Evolutionary conservation across 2,888 invertebrate genomes (phyloP).

Genomic region (Gymnocheta viridis): DNA sequence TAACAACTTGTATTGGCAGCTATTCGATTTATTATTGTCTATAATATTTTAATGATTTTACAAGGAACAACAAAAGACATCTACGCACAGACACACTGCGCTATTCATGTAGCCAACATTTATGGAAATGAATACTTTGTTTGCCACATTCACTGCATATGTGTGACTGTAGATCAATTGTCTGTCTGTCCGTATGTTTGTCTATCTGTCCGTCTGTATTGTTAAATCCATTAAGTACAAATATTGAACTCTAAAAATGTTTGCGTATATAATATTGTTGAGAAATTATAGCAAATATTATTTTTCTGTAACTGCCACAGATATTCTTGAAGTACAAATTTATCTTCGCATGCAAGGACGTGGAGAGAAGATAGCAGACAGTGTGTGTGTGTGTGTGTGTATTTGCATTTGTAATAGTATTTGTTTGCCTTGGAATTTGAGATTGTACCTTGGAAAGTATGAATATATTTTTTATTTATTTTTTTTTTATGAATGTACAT

Average conservation of each 20-base stretch:
- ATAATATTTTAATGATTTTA: conserved; percentile 58
- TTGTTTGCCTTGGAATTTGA: conserved; percentile 26
- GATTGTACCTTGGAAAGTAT: conserved; percentile 27
- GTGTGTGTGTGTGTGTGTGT: not conserved
- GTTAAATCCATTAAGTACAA: conserved; percentile 45
- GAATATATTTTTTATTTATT: not conserved
- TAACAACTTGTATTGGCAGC: conserved; percentile 58
- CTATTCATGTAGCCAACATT: not conserved
- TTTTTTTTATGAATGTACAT: not conserved
- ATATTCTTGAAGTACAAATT: conserved; percentile 1
- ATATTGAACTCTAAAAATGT: conserved; percentile 58
- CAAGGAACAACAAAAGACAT: not conserved
- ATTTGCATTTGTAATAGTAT: not conserved
- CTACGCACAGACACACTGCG: not conserved
- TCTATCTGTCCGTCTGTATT: no score
- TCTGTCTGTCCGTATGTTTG: no score
- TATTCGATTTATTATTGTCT: conserved; percentile 61
- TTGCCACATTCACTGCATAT: conserved; percentile 28
- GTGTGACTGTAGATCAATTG: conserved; percentile 6
- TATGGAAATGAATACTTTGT: conserved; percentile 35
- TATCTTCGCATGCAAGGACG: conserved; percentile 1
- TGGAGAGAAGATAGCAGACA: not conserved
- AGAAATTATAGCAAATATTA: conserved; percentile 55
- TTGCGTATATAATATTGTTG: conserved; percentile 54
- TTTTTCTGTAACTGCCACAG: conserved; percentile 15